Base-by-base conservation (phyloP, 2,113 vertebrate species). In the Gambusia affinis region DNA sequence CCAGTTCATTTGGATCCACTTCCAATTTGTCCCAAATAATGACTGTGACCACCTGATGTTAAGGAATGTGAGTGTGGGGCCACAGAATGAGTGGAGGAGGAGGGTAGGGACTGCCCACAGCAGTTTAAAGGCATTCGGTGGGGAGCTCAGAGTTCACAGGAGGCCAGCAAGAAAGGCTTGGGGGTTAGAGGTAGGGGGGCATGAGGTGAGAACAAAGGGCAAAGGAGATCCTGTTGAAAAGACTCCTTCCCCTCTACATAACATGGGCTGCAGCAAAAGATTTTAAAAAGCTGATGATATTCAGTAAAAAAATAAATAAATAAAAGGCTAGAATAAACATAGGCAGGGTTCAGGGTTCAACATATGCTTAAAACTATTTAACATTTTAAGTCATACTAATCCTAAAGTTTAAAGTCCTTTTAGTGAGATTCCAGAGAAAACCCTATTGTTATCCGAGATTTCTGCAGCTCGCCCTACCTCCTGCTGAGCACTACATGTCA, bases 201-300 rank as follows among this genome's bases (percentile, higher is more conserved):
- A 73, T 73, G 33, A 61, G 37, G 51, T 60, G 62, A 76, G 74
- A 69, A n/a, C 73, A 82, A 80, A 80, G 78, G 78, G 60, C 80
- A 63, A 37, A 64, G 68, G 29, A 33, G 70, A 70, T 75, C 68
- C 47, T 28, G 70, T 70, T 61, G 79, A 82, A 84, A 88, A 82
- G 65, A 73, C 28, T 19, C 30, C 8, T 35, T 76, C 69, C 66
- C 37, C 19, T 69, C 57, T 54, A 42, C 12, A 37, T 54, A 27
- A 60, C 6, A 14, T 37, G 33, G 27, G 4, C 29, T 4, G 60
- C 27, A 29, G 60, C n/a, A 14, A 61, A 29, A 61, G 27, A 29
- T 28, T 12, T 2, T 7, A 14, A 28, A 4, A 12, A 15, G 27
- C 3, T 61, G 60, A 27, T 10, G 27, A 12, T n/a, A 61, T 61